Percentiles rank a stretch among this genome's conserved stretches.
phyloP scores from a whole-genome alignment of 2,113 vertebrate genomes.

The Tilapia sparmanii region DNA sequence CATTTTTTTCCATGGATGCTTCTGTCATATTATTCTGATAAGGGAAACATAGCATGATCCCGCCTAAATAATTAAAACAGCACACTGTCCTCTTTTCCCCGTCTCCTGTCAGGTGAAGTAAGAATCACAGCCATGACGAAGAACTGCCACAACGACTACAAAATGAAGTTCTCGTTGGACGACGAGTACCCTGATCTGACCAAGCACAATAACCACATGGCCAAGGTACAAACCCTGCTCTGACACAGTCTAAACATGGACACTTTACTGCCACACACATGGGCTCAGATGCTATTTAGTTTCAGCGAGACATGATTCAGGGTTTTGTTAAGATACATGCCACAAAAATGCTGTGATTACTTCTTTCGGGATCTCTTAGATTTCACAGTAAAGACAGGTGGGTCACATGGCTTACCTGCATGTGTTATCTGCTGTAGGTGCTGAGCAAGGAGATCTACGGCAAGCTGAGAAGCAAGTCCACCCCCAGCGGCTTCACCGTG shows the following conservation, averaged over 20 bases:
- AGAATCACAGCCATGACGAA: constrained; percentile 79
- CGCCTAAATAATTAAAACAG: too few relatives aligned
- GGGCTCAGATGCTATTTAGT: neutral
- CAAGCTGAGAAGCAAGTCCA: constrained; percentile 85
- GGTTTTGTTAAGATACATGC: neutral
- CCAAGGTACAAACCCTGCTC: constrained; percentile 68
- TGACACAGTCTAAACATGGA: neutral
- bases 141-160: constrained; percentile 86
- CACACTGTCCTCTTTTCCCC: neutral
- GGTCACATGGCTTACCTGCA: neutral
- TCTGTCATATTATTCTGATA: neutral
- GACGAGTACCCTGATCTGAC: constrained; percentile 85
- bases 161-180: constrained; percentile 78
- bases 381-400: neutral
- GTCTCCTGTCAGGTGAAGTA: constrained; percentile 44
- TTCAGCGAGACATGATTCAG: rapidly evolving
- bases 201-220: constrained; percentile 92
- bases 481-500: constrained; percentile 87
- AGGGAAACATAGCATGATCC: neutral
- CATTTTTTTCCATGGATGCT: neutral
- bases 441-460: constrained; percentile 78
- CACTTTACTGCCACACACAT: neutral
- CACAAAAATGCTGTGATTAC: neutral
- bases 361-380: neutral
- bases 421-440: constrained; percentile 24